These are phyloP conservation scores for Diacarnus erythraeanus DNA, from an alignment of 37 sponge, comb jelly and placozoan genomes.

Conservation along the genomic window DNA sequence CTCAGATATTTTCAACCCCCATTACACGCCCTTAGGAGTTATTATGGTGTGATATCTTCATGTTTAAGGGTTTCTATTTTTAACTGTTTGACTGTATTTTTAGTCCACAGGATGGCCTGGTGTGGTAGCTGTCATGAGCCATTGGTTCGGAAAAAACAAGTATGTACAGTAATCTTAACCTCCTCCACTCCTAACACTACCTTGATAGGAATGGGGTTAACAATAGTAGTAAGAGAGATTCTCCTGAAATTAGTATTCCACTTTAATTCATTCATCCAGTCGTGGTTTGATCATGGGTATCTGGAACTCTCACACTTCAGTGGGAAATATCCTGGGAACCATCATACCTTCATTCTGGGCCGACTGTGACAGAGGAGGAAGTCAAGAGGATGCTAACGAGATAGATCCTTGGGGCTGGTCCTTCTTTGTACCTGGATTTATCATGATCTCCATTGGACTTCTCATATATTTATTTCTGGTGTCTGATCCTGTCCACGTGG, in stretches of 20 bases:
- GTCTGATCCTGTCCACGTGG: slow-evolving; percentile 55
- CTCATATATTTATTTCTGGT: slow-evolving; percentile 42
- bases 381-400: neutral
- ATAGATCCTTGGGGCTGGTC: slow-evolving; percentile 38
- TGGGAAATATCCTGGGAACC: slow-evolving; percentile 94
- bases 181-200: too few relatives aligned
- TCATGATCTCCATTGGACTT: slow-evolving; percentile 50
- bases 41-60: neutral
- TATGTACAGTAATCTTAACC: slow-evolving; percentile 16
- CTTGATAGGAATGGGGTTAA: too few relatives aligned
- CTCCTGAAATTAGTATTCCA: too few relatives aligned
- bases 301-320: slow-evolving; percentile 94
- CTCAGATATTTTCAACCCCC: too few relatives aligned
- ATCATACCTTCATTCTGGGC: slow-evolving; percentile 88
- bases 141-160: slow-evolving; percentile 91
- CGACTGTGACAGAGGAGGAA: slow-evolving; percentile 26
- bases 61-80: too few relatives aligned
- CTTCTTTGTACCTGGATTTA: slow-evolving; percentile 70
- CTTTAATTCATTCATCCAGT: slow-evolving; percentile 35
- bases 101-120: slow-evolving; percentile 95
- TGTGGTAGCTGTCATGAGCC: slow-evolving; percentile 85
- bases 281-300: slow-evolving; percentile 95
- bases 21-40: neutral
- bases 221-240: neutral
- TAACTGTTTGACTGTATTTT: neutral